A percentile compares a stretch with the other conserved stretches of the same genome.
Conservation (phyloP, 2,888 invertebrate genomes). For the Hydrotaea diabolus region DNA sequence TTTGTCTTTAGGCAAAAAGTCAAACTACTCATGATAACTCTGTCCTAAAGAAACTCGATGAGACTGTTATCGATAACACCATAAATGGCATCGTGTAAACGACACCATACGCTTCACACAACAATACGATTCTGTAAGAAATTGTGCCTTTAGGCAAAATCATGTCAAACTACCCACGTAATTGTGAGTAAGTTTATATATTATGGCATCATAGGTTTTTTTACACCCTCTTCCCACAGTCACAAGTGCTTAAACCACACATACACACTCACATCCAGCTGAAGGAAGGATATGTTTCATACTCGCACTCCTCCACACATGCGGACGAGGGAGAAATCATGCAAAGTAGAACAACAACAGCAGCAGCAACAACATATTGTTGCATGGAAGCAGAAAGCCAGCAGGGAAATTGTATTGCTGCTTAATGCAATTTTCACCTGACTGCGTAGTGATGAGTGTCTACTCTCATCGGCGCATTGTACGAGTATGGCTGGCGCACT, state of each 20-base stretch:
- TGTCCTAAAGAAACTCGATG: too few relatives aligned
- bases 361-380: not conserved
- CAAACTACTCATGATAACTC: too few relatives aligned
- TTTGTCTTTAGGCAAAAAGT: too few relatives aligned
- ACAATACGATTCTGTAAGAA: too few relatives aligned
- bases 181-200: not conserved
- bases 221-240: not conserved
- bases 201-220: constrained; percentile 27
- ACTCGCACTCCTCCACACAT: not conserved
- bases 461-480: not conserved
- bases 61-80: too few relatives aligned
- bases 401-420: constrained; percentile 22
- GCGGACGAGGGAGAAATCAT: not conserved
- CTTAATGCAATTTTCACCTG: constrained; percentile 52
- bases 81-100: too few relatives aligned
- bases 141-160: not conserved
- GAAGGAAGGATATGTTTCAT: constrained; percentile 12
- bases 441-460: constrained; percentile 34
- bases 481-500: not conserved
- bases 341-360: not conserved
- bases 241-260: constrained; percentile 26
- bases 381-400: not conserved
- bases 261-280: not conserved
- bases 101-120: too few relatives aligned
- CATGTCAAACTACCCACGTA: not conserved